A percentile compares a stretch with the other conserved stretches of the same genome.
Conservation (phyloP, 2,888 invertebrate genomes). For the Epinotia demarniana region DNA sequence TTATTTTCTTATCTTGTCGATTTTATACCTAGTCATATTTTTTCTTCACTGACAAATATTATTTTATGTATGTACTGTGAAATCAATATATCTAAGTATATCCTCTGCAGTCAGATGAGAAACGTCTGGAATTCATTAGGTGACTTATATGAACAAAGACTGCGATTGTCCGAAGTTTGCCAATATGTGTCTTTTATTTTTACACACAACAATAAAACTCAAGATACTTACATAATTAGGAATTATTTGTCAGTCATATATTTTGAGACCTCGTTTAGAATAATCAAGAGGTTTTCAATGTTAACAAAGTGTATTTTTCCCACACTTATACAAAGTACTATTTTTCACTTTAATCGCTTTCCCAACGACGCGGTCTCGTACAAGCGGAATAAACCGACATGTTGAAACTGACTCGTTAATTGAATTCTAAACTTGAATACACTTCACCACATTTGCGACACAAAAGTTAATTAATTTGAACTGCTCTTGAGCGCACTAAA, state of each 20-base stretch:
- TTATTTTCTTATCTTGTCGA: neutral
- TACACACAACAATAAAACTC: no score
- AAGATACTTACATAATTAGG: no score
- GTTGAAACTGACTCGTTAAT: conserved; percentile 58
- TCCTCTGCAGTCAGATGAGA: no score
- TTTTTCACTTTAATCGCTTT: conserved; percentile 12
- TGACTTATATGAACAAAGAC: neutral
- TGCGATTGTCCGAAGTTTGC: no score
- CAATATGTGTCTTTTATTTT: no score
- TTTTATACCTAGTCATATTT: no score
- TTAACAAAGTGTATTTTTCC: neutral
- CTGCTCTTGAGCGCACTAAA: conserved; percentile 51
- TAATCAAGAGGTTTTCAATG: neutral
- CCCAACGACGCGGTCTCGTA: conserved; percentile 18
- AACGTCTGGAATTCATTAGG: neutral
- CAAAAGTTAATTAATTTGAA: conserved; percentile 70
- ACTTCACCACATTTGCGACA: conserved; percentile 62
- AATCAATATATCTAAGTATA: neutral
- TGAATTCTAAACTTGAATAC: conserved; percentile 67
- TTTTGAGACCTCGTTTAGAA: neutral
- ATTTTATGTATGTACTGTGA: neutral
- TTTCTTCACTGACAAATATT: no score
- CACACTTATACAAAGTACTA: neutral
- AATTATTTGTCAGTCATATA: neutral
- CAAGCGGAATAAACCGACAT: conserved; percentile 18